Evolutionary conservation across 2,113 vertebrate species (phyloP).

Genomic region (Syngnathus floridae): DNA sequence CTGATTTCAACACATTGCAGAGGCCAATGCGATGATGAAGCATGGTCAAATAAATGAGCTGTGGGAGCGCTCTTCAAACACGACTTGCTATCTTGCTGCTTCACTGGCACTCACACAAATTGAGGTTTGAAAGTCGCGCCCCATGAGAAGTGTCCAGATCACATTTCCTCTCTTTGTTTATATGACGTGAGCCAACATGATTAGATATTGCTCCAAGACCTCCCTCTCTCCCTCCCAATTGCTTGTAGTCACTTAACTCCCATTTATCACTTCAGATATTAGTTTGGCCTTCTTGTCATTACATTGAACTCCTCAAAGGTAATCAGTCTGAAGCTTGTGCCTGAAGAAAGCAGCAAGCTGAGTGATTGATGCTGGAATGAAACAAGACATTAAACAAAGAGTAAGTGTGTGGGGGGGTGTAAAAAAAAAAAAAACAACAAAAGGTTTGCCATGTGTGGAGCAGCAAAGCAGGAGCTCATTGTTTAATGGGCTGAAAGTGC

Average conservation of each 20-base stretch:
- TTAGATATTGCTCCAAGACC: slow-evolving; percentile 24
- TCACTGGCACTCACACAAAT: slow-evolving; percentile 20
- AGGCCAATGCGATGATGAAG: not conserved
- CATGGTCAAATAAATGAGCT: not conserved
- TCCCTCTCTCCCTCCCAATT: slow-evolving; percentile 40
- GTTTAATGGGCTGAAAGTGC: slow-evolving; percentile 10
- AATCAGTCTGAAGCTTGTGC: slow-evolving; percentile 52
- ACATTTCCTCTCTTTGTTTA: slow-evolving; percentile 23
- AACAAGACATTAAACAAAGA: slow-evolving; percentile 47
- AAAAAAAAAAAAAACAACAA: slow-evolving; percentile 19
- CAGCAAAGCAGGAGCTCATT: not conserved
- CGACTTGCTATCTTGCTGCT: slow-evolving; percentile 5
- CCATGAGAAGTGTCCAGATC: slow-evolving; percentile 16
- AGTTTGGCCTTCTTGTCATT: slow-evolving; percentile 53
- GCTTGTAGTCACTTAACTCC: slow-evolving; percentile 40
- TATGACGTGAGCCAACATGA: slow-evolving; percentile 8
- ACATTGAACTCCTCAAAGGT: slow-evolving; percentile 41
- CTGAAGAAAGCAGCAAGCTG: slow-evolving; percentile 26
- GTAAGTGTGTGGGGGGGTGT: slow-evolving; percentile 13
- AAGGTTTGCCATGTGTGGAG: slow-evolving; percentile 20
- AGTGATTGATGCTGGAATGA: slow-evolving; percentile 52
- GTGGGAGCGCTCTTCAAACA: not conserved
- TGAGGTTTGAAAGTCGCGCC: slow-evolving; percentile 20
- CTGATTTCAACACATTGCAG: not conserved
- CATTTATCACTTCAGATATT: slow-evolving; percentile 57